Evolutionary conservation across 2,113 vertebrate genomes (phyloP).

Genomic region (Argyrosomus japonicus): DNA sequence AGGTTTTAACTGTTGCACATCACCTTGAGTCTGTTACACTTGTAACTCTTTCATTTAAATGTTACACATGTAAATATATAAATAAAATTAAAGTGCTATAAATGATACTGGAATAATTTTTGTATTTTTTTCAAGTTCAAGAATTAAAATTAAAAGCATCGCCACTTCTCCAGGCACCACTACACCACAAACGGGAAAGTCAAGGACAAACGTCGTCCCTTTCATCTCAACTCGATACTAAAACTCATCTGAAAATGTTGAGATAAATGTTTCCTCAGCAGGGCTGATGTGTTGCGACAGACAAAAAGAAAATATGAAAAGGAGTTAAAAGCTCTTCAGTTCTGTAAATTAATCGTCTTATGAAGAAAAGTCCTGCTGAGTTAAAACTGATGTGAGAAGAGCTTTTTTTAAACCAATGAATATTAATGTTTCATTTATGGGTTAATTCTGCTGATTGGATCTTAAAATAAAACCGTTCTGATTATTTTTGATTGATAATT

Average conservation of each 20-base stretch:
- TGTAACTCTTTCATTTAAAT: too few species aligned
- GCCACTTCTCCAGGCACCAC: too few species aligned
- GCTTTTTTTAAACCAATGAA: not conserved
- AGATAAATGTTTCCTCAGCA: not conserved
- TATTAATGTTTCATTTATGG: not conserved
- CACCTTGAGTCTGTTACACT: too few species aligned
- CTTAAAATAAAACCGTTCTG: not conserved
- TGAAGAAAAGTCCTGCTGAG: not conserved
- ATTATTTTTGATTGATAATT: not conserved
- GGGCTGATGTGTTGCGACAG: not conserved
- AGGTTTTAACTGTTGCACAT: too few species aligned
- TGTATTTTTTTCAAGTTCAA: too few species aligned
- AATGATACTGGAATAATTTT: too few species aligned
- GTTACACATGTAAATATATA: too few species aligned
- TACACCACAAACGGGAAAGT: not conserved
- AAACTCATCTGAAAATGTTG: not conserved
- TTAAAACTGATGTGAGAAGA: not conserved
- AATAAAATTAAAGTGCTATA: too few species aligned
- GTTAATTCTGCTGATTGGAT: not conserved
- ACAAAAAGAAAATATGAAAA: not conserved
- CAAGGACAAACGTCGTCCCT: slow-evolving; percentile 13
- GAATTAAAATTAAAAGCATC: too few species aligned
- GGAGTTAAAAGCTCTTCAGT: slow-evolving; percentile 13
- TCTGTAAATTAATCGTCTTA: slow-evolving; percentile 2
- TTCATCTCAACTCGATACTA: not conserved